Evolutionary conservation across 2,113 vertebrate species (phyloP), one percentile per base, ranked within the genome.

Genomic region (Micronisus gabar): DNA sequence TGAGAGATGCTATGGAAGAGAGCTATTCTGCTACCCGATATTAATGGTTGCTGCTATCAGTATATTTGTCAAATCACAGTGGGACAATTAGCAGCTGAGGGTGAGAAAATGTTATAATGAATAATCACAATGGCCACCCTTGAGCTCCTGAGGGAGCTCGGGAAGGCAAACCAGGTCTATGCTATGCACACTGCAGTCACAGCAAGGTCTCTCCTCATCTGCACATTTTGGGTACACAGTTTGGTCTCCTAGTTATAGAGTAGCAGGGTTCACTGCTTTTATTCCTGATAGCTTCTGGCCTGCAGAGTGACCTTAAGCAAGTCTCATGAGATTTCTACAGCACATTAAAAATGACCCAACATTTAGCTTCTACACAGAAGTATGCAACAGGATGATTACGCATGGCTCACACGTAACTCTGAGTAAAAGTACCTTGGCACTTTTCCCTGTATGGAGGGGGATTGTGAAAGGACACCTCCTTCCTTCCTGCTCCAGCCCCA

Each of bases 181-280:
- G 12, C 34, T 11, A 34, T 1, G 6, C 15, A 47, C 3, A 6
- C 9, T 10, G 9, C 2, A 2, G 19, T 52, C 38, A n/a, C 5
- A n/a, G 61, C 3, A 5, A 67, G 29, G 34, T 38, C 53, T 53
- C 8, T 34, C n/a, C 41, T 50, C 8, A 7, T 11, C 38, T 50
- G 29, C 47, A 11, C 0, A 1, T 63, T 83, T 25, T 30, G 21
- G 30, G 29, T 16, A 66, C 25, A 18, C 1, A 4, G 32, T 56
- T 38, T 47, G 36, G 13, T 75, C 38, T 84, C 30, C 25, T 26
- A 73, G 17, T 29, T 53, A 30, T 0, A 34, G 7, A 34, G 12
- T 3, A 36, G 34, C 38, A 85, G 27, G 29, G 80, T 30, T 68
- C 86, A 56, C n/a, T 40, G n/a, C 25, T 90, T 76, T 73, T 25